A percentile compares a stretch with the other conserved stretches of the same genome.
Conservation (phyloP, 2,113 vertebrate genomes). For the Isichthys henryi region DNA sequence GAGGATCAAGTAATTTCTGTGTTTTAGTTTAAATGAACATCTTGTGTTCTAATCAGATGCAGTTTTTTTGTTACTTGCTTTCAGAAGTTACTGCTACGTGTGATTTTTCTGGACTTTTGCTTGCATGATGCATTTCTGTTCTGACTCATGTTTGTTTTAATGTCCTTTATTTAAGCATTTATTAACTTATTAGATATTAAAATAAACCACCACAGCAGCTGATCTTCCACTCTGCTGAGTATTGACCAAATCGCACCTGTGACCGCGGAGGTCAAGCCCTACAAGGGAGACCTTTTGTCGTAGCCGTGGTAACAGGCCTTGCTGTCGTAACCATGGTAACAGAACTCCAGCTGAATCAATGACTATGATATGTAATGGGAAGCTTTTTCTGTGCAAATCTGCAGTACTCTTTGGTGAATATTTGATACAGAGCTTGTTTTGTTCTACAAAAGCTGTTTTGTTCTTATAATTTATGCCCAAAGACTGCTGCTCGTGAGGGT, state of each 20-base stretch:
- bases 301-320: neutral
- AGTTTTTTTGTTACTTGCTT: neutral
- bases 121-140: neutral
- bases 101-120: neutral
- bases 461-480: neutral
- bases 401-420: neutral
- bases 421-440: neutral
- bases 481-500: neutral
- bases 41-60: neutral
- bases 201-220: neutral
- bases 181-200: neutral
- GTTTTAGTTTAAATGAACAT: neutral
- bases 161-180: neutral
- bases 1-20: neutral
- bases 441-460: too few relatives aligned
- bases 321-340: neutral
- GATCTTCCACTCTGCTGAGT: neutral
- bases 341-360: neutral
- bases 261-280: neutral
- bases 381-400: neutral
- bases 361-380: neutral
- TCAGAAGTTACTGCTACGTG: neutral
- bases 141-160: neutral
- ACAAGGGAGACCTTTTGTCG: neutral
- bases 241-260: neutral